Evolutionary conservation across 2,113 vertebrate genomes (phyloP), one percentile per base, ranked within the genome.

Genomic region (Mus spicilegus): DNA sequence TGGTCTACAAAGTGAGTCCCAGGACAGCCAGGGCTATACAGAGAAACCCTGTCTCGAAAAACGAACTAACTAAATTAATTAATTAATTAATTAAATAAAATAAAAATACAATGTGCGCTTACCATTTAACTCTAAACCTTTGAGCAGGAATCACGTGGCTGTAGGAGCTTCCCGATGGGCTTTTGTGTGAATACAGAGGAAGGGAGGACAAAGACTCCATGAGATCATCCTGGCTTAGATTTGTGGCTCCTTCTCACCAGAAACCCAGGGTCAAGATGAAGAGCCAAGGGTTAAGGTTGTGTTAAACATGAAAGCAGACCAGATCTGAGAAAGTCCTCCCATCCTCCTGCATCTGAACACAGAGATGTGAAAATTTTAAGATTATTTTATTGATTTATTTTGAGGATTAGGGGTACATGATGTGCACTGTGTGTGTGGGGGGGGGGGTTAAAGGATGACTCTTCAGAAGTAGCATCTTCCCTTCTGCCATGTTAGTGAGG

Each of bases 231-330:
- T 12, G 49, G 65, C 46, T 36, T 54, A 49, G 17, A 70, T n/a
- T n/a, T 70, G 30, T 51, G 46, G 19, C 42, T 87, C 81, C 85
- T 69, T n/a, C 80, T 72, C 33, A 33, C 65, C 49, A n/a, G 49
- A 30, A 39, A 20, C 9, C 42, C 4, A 0, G 7, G 0, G 42
- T 13, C 54, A 28, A 10, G 2, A 24, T 0, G 7, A 49, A 70
- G 72, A 75, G 54, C 42, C 49, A 22, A 30, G 0, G 0, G 61
- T 39, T 61, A 22, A 73, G n/a, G 22, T 49, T 84, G 2, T 51
- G 65, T 82, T 77, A 89, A 58, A 19, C 2, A 42, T 7, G 42
- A 87, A 73, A 39, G 54, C 56, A 28, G 36, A 58, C 46, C 1
- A 22, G 65, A 20, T 70, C 54, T 72, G 16, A 20, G 46, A 84